Base-by-base conservation (phyloP, 2,888 invertebrate genomes). In the Torymus auratus region DNA sequence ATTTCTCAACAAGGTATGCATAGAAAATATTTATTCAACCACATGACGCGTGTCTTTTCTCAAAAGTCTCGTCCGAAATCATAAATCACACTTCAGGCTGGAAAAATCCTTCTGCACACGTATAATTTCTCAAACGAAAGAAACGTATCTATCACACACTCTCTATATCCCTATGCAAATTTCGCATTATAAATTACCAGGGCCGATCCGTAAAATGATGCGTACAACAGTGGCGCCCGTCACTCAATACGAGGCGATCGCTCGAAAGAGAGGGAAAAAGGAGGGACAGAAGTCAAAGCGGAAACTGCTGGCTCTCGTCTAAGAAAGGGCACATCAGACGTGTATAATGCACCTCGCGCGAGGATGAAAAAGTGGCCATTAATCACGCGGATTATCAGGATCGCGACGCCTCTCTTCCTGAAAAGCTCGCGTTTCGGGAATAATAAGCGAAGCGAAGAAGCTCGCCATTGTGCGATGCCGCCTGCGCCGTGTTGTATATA, bases 301-400 rank as follows among this genome's bases (percentile, higher is more conserved):
- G 68, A 62, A 69, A 5, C 17, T 41, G 41, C 41, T 41, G 41
- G 13, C 67, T 41, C n/a, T 11, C 20, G 52, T 50, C 23, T 13
- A 61, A 52, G 20, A 67, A 60, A 60, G 50, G n/a, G 41, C 7
- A 41, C 41, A 41, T 41, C 41, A 41, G 41, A 41, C 41, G 7
- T 7, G 41, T 41, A 41, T 41, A 41, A 41, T 41, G 41, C 41
- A 41, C 41, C 41, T 41, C 41, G 41, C 41, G 41, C 41, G 23
- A 70, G 61, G 55, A 55, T 50, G 41, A 56, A 17, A 56, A 56
- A 69, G 56, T n/a, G 2, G 10, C 15, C 69, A 80, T 74, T 74
- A 80, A 80, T 80, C 79, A 80, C 23, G 7, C 41, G 62, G 79
- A 74, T 74, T 80, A 80, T 73, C 73, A 68, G 56, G 60, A 72